A percentile compares a stretch with the other conserved stretches of the same genome.
Conservation (phyloP, 2,113 vertebrate species). For the Lates calcarifer region DNA sequence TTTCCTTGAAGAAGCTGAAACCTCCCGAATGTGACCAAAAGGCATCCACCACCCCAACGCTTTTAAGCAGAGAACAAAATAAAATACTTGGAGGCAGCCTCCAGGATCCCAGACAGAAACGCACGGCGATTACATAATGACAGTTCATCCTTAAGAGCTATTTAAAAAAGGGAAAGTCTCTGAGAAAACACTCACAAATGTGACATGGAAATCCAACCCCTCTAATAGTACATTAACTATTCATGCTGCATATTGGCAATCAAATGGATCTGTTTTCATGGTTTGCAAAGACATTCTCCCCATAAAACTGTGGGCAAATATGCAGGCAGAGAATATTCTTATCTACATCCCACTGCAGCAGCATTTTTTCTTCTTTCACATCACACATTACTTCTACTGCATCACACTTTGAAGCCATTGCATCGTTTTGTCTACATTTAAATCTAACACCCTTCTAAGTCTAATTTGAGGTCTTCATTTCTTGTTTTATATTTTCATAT, state of each 20-base stretch:
- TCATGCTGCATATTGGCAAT: conserved; percentile 72
- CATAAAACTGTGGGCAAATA: conserved; percentile 27
- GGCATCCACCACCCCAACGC: conserved; percentile 26
- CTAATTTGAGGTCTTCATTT: not conserved
- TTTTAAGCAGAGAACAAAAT: conserved; percentile 55
- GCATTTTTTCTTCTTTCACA: not conserved
- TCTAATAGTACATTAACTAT: conserved; percentile 73
- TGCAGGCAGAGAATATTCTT: conserved; percentile 19
- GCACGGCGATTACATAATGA: conserved; percentile 65
- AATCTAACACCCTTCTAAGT: not conserved
- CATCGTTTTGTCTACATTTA: not conserved
- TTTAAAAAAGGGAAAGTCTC: conserved; percentile 61
- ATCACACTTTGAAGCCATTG: not conserved
- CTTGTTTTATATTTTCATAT: not conserved
- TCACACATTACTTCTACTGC: not conserved
- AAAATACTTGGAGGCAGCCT: conserved; percentile 56
- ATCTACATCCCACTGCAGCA: conserved; percentile 1
- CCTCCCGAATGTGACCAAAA: conserved; percentile 53
- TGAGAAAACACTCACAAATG: conserved; percentile 65
- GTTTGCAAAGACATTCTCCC: conserved; percentile 46
- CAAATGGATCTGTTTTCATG: conserved; percentile 48
- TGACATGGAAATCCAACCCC: conserved; percentile 50
- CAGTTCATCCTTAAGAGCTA: conserved; percentile 61
- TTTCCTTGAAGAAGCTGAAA: conserved; percentile 32
- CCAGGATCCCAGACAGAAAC: conserved; percentile 54